Evolutionary conservation across 1,140 invertebrate genomes (phyloP).

Genomic region (Cryptotermes secundus): DNA sequence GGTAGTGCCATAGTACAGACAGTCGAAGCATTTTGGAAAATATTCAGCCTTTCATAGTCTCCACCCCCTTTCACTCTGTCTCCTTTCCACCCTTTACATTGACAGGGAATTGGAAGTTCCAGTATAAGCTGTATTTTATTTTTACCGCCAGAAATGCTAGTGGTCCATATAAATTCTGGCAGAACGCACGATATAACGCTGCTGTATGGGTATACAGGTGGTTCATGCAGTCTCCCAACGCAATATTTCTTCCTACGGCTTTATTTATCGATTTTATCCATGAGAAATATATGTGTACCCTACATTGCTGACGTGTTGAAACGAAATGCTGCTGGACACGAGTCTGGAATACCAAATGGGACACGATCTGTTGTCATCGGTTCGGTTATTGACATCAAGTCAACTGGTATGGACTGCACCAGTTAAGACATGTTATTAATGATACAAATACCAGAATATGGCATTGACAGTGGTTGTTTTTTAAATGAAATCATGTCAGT

Average conservation of each 20-base stretch:
- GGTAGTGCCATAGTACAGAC: background rate
- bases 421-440: background rate
- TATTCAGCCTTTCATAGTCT: background rate
- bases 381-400: background rate
- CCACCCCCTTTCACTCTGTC: background rate
- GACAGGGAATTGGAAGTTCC: background rate
- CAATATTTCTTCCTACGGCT: conserved; percentile 12
- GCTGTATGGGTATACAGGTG: background rate
- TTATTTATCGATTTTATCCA: background rate
- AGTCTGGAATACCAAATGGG: background rate
- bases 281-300: background rate
- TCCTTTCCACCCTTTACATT: background rate
- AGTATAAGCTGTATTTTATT: background rate
- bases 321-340: background rate
- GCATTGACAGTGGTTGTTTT: no score
- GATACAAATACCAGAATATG: no score
- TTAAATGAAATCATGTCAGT: no score
- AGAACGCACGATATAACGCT: background rate
- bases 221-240: background rate
- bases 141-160: background rate
- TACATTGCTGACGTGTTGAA: background rate
- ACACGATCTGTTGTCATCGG: background rate
- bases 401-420: background rate
- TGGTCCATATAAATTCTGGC: background rate
- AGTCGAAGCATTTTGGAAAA: background rate